Percentiles rank a stretch among this genome's conserved stretches.
Conservation (phyloP, 64 coral and sea anemone genomes). For the Actinia tenebrosa region DNA sequence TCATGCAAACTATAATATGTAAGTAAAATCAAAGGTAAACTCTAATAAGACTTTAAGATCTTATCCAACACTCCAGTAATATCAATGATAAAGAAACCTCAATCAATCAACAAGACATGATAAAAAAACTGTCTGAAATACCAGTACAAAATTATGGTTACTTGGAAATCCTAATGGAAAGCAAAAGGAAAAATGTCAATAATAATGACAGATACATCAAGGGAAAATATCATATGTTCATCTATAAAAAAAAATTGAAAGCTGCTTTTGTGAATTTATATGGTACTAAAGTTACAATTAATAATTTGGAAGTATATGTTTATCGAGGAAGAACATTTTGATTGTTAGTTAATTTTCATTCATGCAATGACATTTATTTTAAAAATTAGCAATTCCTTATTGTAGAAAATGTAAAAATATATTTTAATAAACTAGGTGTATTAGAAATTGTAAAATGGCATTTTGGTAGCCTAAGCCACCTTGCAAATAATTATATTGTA, state of each 20-base stretch:
- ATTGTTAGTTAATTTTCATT: background rate
- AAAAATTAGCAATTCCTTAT: too few species aligned
- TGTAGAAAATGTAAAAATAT: background rate
- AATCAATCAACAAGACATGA: background rate
- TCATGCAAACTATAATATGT: background rate
- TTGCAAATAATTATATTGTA: too few species aligned
- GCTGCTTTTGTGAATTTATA: background rate
- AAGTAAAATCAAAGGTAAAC: background rate
- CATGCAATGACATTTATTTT: background rate
- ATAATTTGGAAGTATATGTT: background rate
- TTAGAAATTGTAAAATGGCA: background rate
- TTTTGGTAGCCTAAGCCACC: too few species aligned
- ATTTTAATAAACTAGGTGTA: background rate
- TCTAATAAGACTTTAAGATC: constrained; percentile 7
- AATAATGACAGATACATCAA: background rate
- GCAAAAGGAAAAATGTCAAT: background rate
- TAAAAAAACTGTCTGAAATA: background rate
- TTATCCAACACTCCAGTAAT: background rate
- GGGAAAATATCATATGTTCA: background rate
- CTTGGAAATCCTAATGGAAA: constrained; percentile 1
- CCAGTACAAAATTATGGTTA: background rate
- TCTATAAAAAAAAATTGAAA: background rate
- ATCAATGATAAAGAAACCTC: background rate
- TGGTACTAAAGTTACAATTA: background rate
- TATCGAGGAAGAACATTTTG: too few species aligned